A percentile compares a stretch with the other conserved stretches of the same genome.
phyloP scores from a whole-genome alignment of 2,888 invertebrate genomes.

The Plebejus anna region DNA sequence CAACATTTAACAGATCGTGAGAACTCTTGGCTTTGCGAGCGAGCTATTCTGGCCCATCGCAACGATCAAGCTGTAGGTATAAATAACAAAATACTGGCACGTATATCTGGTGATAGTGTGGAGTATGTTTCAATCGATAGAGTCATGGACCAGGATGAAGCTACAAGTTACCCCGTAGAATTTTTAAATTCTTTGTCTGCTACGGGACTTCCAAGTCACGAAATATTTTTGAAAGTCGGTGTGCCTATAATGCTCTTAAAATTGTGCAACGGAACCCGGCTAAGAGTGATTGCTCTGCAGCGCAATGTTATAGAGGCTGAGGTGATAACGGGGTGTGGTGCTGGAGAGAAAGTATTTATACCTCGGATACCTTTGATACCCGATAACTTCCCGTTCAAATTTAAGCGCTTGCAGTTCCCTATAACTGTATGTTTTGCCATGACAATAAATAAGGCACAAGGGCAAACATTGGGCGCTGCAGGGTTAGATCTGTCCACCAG shows the following conservation, averaged over 20 bases:
- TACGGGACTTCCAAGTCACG: neutral
- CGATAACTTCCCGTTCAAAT: neutral
- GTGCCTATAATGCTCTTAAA: too few species aligned
- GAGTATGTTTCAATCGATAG: too few species aligned
- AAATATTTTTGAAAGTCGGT: neutral
- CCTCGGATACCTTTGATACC: neutral
- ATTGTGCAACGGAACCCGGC: neutral
- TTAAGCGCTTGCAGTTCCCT: too few species aligned
- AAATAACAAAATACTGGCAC: too few species aligned
- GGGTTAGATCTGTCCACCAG: neutral
- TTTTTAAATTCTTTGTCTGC: neutral
- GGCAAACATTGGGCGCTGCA: neutral
- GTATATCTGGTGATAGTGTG: too few species aligned
- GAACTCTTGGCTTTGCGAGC: too few species aligned
- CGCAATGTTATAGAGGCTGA: neutral
- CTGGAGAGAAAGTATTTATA: neutral
- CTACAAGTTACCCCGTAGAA: neutral
- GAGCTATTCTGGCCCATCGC: too few species aligned
- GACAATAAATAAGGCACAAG: neutral
- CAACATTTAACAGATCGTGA: too few species aligned
- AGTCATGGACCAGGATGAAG: too few species aligned
- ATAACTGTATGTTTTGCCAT: neutral
- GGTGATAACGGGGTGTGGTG: neutral
- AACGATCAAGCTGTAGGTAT: too few species aligned
- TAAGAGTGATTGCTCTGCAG: neutral